These are phyloP conservation scores for Bettongia penicillata DNA, from an alignment of 2,113 vertebrate genomes.

Conservation along the genomic window DNA sequence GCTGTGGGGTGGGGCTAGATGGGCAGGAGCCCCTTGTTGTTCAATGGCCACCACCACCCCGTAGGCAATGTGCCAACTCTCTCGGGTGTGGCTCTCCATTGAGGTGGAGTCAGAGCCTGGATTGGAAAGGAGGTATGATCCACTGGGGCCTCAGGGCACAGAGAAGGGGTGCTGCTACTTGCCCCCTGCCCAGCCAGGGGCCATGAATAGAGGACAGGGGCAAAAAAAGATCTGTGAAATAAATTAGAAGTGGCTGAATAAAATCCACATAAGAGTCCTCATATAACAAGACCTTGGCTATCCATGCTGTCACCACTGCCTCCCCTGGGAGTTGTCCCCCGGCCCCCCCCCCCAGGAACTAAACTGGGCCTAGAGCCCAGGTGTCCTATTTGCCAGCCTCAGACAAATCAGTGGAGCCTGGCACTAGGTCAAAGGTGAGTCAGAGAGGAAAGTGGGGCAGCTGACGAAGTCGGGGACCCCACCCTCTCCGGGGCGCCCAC, in stretches of 20 bases:
- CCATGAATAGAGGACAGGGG: neutral
- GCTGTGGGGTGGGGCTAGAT: neutral
- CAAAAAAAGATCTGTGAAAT: slow-evolving; percentile 45
- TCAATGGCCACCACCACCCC: neutral
- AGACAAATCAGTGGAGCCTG: slow-evolving; percentile 21
- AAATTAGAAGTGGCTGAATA: neutral
- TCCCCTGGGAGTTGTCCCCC: slow-evolving; percentile 40
- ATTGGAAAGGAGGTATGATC: neutral
- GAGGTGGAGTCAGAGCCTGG: neutral
- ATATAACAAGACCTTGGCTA: slow-evolving; percentile 55
- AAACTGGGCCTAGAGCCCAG: slow-evolving; percentile 50
- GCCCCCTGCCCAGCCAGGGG: neutral
- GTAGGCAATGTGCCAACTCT: neutral
- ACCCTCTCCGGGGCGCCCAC: slow-evolving; percentile 52
- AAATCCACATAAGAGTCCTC: slow-evolving; percentile 6
- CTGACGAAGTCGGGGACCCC: slow-evolving; percentile 18
- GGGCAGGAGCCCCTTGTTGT: slow-evolving; percentile 27
- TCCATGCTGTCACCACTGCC: neutral
- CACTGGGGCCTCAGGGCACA: neutral
- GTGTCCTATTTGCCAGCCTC: slow-evolving; percentile 67
- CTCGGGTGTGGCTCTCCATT: slow-evolving; percentile 21
- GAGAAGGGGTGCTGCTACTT: slow-evolving; percentile 31
- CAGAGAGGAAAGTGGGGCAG: slow-evolving; percentile 56
- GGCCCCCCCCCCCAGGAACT: slow-evolving; percentile 37
- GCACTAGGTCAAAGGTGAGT: slow-evolving; percentile 42